phyloP scores from a whole-genome alignment of 2,888 invertebrate genomes.

The Synergus umbraculus region DNA sequence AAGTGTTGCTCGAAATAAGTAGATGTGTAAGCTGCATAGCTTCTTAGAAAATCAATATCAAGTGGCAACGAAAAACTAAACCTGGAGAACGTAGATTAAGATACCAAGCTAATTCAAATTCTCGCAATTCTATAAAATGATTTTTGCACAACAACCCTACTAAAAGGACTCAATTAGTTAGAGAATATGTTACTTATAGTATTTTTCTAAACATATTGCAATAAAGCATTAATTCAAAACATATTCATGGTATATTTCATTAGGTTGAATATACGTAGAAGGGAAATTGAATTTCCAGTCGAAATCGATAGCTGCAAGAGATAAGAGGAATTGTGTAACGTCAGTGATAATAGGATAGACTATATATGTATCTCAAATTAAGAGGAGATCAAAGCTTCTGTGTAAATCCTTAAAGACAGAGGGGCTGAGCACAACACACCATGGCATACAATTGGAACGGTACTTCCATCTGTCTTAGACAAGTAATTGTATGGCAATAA shows the following conservation, averaged over 20 bases:
- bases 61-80: not conserved
- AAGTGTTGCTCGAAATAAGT: slow-evolving; percentile 23
- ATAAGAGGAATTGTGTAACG: not conserved
- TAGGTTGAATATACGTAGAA: not conserved
- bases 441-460: not conserved
- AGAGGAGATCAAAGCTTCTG: not conserved
- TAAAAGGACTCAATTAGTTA: not conserved
- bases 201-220: not conserved
- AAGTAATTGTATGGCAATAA: not conserved
- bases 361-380: slow-evolving; percentile 1
- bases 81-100: not conserved
- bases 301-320: slow-evolving; percentile 19
- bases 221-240: not conserved
- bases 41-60: slow-evolving; percentile 12
- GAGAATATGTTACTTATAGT: not conserved
- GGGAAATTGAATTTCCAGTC: not conserved
- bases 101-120: not conserved
- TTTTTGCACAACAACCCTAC: too few relatives aligned
- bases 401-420: slow-evolving; percentile 6
- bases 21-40: not conserved
- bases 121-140: not conserved
- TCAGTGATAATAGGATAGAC: slow-evolving; percentile 3
- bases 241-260: not conserved
- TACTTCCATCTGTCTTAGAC: not conserved
- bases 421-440: slow-evolving; percentile 8